phyloP scores from a whole-genome alignment of 2,888 invertebrate species.

The Synanthedon vespiformis region DNA sequence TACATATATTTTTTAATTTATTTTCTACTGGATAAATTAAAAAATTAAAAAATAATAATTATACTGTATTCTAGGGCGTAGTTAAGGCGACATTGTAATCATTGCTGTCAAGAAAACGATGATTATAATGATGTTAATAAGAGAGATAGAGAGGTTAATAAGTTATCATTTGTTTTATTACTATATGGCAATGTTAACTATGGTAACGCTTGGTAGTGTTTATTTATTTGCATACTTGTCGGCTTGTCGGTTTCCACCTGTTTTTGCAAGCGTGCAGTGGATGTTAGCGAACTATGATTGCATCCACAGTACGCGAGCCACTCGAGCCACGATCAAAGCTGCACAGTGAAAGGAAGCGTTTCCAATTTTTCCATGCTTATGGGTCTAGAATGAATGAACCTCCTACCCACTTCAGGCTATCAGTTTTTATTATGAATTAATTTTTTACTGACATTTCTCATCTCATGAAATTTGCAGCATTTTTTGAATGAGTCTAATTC shows the following conservation, averaged over 20 bases:
- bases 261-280: slow-evolving; percentile 7
- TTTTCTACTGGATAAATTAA: no score
- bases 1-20: no score
- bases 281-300: slow-evolving; percentile 31
- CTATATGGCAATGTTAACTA: background rate
- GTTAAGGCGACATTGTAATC: no score
- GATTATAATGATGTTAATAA: no score
- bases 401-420: slow-evolving; percentile 1
- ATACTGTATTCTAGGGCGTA: no score
- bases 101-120: no score
- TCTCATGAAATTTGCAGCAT: background rate
- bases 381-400: slow-evolving; percentile 25
- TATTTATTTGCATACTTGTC: slow-evolving; percentile 13
- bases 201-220: background rate
- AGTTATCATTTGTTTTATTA: background rate
- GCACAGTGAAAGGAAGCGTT: slow-evolving; percentile 40
- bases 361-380: slow-evolving; percentile 35
- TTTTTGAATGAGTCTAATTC: no score
- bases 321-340: slow-evolving; percentile 16
- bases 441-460: background rate
- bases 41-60: no score
- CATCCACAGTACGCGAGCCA: slow-evolving; percentile 17
- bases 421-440: background rate
- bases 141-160: no score
- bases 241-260: slow-evolving; percentile 4